Percentiles rank a stretch among this genome's conserved stretches.
These are phyloP conservation scores for Porphyrio hochstetteri DNA, from an alignment of 2,113 vertebrate species.

Conservation along the genomic window DNA sequence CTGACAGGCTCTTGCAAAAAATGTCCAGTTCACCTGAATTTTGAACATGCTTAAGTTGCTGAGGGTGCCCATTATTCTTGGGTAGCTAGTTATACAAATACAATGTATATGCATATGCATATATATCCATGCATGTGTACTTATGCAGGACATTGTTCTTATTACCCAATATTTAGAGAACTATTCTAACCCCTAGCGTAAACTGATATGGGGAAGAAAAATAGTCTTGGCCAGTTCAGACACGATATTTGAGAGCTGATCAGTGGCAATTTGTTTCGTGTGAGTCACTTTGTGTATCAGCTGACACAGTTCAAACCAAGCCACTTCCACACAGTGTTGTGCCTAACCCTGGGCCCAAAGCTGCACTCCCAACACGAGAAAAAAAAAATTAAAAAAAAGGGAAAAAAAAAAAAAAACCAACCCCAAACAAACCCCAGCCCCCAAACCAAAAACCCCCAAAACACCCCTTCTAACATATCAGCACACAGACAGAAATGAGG, in stretches of 20 bases:
- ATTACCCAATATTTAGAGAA: not conserved
- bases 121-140: not conserved
- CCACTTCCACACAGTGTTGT: constrained; percentile 76
- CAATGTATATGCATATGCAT: not conserved
- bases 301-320: not conserved
- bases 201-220: not conserved
- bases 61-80: not conserved
- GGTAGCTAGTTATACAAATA: not conserved
- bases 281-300: not conserved
- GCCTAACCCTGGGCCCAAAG: constrained; percentile 78
- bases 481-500: constrained; percentile 91
- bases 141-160: not conserved
- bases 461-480: constrained; percentile 59
- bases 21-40: not conserved
- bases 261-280: not conserved
- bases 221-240: not conserved
- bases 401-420: not conserved
- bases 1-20: not conserved
- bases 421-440: not conserved
- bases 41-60: not conserved
- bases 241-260: not conserved
- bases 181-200: not conserved
- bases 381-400: not conserved
- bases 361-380: constrained; percentile 48
- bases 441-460: not conserved